These are phyloP conservation scores for Mus spretus DNA, from an alignment of 2,797 vertebrate species.

Conservation along the genomic window DNA sequence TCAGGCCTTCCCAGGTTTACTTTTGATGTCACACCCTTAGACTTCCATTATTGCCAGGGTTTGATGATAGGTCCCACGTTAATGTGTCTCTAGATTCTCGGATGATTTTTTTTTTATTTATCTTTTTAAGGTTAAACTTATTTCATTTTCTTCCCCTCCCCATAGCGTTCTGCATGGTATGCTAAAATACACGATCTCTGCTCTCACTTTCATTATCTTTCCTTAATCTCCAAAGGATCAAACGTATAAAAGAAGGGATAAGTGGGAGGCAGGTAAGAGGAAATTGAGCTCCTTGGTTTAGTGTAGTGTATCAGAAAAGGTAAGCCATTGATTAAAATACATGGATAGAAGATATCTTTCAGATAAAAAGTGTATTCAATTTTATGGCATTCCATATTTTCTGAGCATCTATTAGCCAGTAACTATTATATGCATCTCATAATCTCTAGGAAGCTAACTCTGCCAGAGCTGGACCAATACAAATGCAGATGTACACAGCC, in stretches of 20 bases:
- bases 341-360: neutral
- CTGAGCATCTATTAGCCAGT: neutral
- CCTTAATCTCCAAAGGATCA: slow-evolving; percentile 54
- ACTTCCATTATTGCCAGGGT: slow-evolving; percentile 3
- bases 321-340: slow-evolving; percentile 43
- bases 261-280: slow-evolving; percentile 56
- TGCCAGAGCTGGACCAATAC: too few species aligned
- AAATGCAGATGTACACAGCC: too few species aligned
- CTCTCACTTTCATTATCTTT: slow-evolving; percentile 62
- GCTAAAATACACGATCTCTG: slow-evolving; percentile 35
- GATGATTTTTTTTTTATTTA: slow-evolving; percentile 10
- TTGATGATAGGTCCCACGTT: neutral
- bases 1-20: neutral
- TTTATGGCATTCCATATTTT: neutral
- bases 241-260: slow-evolving; percentile 66
- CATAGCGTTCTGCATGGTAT: neutral
- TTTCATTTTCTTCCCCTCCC: slow-evolving; percentile 36
- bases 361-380: neutral
- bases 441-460: neutral
- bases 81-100: neutral
- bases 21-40: neutral
- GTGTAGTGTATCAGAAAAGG: neutral
- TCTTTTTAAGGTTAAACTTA: slow-evolving; percentile 59
- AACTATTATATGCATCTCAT: neutral
- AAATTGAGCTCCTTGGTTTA: slow-evolving; percentile 65